Base-by-base conservation (phyloP, 2,888 invertebrate genomes). In the Monochamus alternatus region DNA sequence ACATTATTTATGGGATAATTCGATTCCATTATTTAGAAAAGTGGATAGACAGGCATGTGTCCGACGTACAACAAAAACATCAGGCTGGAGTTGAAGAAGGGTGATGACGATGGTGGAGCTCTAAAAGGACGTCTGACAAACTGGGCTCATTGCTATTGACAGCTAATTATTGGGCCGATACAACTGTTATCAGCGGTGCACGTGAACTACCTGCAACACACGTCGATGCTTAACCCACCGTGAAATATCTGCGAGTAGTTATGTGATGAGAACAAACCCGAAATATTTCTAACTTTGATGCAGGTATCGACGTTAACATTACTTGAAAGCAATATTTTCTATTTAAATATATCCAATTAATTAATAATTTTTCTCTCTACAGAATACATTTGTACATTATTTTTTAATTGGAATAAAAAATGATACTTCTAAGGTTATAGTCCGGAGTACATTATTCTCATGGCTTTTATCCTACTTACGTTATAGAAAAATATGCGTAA, bases 131-230 rank as follows among this genome's bases (percentile, higher is more conserved):
- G 75, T 68, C 78, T 64, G 81, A 81, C 81, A 81, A 82, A 80
- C 75, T 69, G 64, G 66, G 75, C 75, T 77, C 81, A 78, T 84
- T 86, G 86, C 81, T 82, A 85, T 83, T 85, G 86, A 85, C 86
- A 86, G 85, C 84, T 85, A 85, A 86, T 86, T 86, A 85, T 83
- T 84, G 81, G 81, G 81, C 78, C 76, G 84, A 84, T 85, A 82
- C 83, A 84, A 85, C 83, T 82, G 84, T 84, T 83, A 83, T 84
- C 83, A 79, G 82, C 76, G 81, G 81, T 83, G 82, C 85, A 83
- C 82, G 83, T 84, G 83, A 84, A 80, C 80, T 82, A 82, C 78
- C 82, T 81, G 80, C 60, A 69, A 69, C 69, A 51, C 59, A 69
- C 51, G 31, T 14, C n/a, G 52, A 66, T 32, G 22, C 43, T 14